Base-by-base conservation (phyloP, 2,797 vertebrate species). In the Neosilurus hyrtlii region DNA sequence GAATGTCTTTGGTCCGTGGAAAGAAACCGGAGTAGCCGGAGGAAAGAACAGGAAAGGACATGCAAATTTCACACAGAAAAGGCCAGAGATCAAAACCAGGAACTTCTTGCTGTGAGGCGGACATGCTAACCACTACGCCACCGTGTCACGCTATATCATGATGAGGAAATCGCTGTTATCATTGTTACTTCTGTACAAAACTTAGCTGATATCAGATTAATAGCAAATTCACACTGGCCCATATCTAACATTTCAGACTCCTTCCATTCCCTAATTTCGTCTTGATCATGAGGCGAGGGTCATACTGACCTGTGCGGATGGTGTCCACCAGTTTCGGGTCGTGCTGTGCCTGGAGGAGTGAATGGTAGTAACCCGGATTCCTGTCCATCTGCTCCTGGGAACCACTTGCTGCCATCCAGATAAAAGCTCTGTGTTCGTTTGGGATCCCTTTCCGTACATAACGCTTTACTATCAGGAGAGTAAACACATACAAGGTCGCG, bases 371-470 rank as follows among this genome's bases (percentile, higher is more conserved):
- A 9, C 95, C 96, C 0, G 93, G 95, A 83, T 96, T 96, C 83
- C 86, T 92, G 68, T 98, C 96, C 95, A 98, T 93, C 83, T 86
- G 94, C 65, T 95, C 91, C 92, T 96, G 96, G 4, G 97, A 97
- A 0, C 98, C 97, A 3, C 98, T 99, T 30, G 96, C 93, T 2
- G 93, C 92, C 97, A 99, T 97, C 98, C 98, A 99, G 83, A 98
- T 93, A 11, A 91, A 91, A 49, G 96, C 92, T 0, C 98, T 95
- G 86, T 97, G 96, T 87, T 98, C 96, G 24, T 94, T 95, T 0
- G 97, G 98, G 49, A 99, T 91, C 1, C 98, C 98, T 90, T 99
- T 99, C 81, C 98, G 96, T 85, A 99, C 94, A 0, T 95, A 99
- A 81, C 98, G 94, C 89, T 99, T 99, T 88, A 99, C 98, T 99